A percentile compares a stretch with the other conserved stretches of the same genome.
Evolutionary conservation across 1,140 invertebrate species (phyloP).

Genomic region (Dreissena polymorpha): DNA sequence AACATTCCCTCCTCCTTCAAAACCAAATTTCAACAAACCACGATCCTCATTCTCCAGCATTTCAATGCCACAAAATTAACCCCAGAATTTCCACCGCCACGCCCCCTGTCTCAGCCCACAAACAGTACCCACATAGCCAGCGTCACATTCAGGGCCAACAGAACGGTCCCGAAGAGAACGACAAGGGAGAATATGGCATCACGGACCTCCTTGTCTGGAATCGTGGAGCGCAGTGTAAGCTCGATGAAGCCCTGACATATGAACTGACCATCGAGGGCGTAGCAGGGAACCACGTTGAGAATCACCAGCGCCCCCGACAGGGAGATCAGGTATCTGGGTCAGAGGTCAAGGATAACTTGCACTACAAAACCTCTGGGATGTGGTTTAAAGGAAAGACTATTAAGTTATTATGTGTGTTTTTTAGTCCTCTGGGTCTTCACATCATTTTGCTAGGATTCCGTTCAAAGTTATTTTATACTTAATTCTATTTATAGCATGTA

Average conservation of each 20-base stretch:
- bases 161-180: conserved; percentile 74
- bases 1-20: too few species aligned
- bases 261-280: conserved; percentile 94
- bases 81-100: too few species aligned
- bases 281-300: conserved; percentile 95
- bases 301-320: conserved; percentile 95
- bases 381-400: too few species aligned
- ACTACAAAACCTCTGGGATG: neutral
- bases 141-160: conserved; percentile 74
- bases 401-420: too few species aligned
- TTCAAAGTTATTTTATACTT: too few species aligned
- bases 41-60: too few species aligned
- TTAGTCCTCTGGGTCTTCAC: too few species aligned
- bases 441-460: too few species aligned
- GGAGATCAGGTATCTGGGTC: conserved; percentile 86
- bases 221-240: conserved; percentile 74
- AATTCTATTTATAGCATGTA: too few species aligned
- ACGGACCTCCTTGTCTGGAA: conserved; percentile 72
- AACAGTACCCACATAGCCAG: conserved; percentile 78
- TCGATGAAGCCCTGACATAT: conserved; percentile 84
- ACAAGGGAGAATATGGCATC: conserved; percentile 72
- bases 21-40: too few species aligned
- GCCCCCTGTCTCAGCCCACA: conserved; percentile 48
- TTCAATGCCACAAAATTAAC: too few species aligned
- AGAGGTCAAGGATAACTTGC: conserved; percentile 59